These are phyloP conservation scores for Drosophila nigricruria DNA, from an alignment of 2,888 invertebrate species.

Conservation along the genomic window DNA sequence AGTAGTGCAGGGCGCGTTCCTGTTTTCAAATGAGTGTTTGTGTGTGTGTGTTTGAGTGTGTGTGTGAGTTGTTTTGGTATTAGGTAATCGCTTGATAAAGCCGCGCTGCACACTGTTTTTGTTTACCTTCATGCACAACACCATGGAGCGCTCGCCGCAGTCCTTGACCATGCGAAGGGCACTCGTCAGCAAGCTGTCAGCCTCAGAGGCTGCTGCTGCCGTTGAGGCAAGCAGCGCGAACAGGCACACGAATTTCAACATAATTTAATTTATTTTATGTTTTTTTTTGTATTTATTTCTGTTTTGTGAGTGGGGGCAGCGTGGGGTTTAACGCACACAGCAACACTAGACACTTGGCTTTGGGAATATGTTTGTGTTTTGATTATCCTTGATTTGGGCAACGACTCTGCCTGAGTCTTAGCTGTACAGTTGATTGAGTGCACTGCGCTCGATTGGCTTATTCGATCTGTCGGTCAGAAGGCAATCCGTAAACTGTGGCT, in stretches of 20 bases:
- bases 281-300: too few relatives aligned
- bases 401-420: conserved; percentile 30
- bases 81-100: conserved; percentile 18
- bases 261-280: conserved; percentile 52
- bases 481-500: conserved; percentile 86
- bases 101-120: neutral
- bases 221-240: conserved; percentile 86
- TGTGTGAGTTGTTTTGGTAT: conserved; percentile 2
- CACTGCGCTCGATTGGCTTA: conserved; percentile 82
- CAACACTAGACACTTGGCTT: conserved; percentile 60
- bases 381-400: conserved; percentile 53
- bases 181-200: conserved; percentile 87
- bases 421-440: conserved; percentile 66
- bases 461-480: conserved; percentile 84
- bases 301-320: neutral
- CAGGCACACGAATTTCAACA: conserved; percentile 86
- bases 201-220: conserved; percentile 85
- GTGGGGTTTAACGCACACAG: conserved; percentile 27
- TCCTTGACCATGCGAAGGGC: conserved; percentile 90
- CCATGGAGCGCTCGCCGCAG: conserved; percentile 89
- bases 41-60: neutral
- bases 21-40: conserved; percentile 75
- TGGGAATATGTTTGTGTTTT: conserved; percentile 8
- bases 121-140: conserved; percentile 90
- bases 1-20: conserved; percentile 90